Evolutionary conservation across 2,888 invertebrate genomes (phyloP).

Genomic region (Andrena dorsata): DNA sequence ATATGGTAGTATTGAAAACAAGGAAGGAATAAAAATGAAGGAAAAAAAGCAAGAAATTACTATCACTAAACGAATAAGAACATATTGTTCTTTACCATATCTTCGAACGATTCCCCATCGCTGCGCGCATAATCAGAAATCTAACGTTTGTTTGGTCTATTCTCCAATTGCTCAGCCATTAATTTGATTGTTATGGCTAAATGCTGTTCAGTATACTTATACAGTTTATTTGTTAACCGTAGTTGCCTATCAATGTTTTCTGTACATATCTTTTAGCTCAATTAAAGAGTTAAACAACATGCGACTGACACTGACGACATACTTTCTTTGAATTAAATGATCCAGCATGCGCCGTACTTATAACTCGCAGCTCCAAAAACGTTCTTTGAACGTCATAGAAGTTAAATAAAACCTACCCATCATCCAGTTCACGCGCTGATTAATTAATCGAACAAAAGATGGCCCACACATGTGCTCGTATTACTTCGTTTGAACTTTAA

Average conservation of each 20-base stretch:
- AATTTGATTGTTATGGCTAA: background rate
- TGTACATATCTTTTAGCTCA: background rate
- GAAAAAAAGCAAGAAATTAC: background rate
- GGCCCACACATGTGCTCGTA: background rate
- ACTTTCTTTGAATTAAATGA: background rate
- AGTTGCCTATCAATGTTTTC: background rate
- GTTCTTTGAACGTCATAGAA: background rate
- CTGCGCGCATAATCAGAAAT: background rate
- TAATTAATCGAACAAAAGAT: background rate
- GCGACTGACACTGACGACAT: background rate
- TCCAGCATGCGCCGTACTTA: background rate
- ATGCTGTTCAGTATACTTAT: background rate
- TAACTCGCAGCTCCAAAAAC: background rate
- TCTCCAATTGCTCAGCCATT: background rate
- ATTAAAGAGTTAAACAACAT: background rate
- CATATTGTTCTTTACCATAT: background rate
- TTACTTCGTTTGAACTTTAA: background rate
- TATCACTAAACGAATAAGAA: background rate
- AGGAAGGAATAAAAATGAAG: background rate
- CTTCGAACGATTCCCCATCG: background rate
- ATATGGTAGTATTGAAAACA: background rate
- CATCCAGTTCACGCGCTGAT: background rate
- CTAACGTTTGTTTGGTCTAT: background rate
- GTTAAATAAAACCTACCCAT: constrained; percentile 12
- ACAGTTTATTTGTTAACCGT: background rate